Conservation (phyloP, 2,888 invertebrate genomes). For the Agrotis clavis region DNA sequence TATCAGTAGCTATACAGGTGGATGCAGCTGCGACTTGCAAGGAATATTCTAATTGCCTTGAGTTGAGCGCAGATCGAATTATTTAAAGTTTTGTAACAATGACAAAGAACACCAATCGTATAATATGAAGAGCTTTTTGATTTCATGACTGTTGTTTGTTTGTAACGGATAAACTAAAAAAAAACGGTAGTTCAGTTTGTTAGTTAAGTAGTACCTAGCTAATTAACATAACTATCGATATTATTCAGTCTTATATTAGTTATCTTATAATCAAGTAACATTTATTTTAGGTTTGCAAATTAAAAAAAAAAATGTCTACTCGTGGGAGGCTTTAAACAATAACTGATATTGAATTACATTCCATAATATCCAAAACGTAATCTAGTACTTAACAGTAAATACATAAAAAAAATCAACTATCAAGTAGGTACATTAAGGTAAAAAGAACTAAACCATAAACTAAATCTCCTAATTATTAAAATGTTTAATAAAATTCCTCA, state of each 20-base stretch:
- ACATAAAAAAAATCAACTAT: too few relatives aligned
- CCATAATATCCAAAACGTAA: not conserved
- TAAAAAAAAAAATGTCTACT: too few relatives aligned
- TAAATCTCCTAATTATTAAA: not conserved
- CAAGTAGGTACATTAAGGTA: too few relatives aligned
- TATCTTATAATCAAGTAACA: too few relatives aligned
- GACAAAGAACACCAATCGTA: not conserved
- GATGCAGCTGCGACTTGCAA: slow-evolving; percentile 12
- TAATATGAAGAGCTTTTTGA: too few relatives aligned
- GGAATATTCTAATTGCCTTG: slow-evolving; percentile 27
- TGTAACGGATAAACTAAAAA: too few relatives aligned
- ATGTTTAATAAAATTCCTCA: not conserved
- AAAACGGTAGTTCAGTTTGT: too few relatives aligned
- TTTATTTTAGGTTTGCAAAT: too few relatives aligned
- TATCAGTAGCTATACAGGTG: slow-evolving; percentile 53
- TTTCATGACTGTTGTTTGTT: too few relatives aligned
- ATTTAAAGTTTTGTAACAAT: not conserved
- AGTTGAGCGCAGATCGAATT: not conserved
- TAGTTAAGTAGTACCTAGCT: too few relatives aligned
- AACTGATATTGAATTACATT: not conserved
- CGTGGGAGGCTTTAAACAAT: not conserved
- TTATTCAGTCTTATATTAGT: too few relatives aligned
- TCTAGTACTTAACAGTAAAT: not conserved
- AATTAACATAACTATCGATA: too few relatives aligned
- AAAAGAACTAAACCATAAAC: not conserved